These are phyloP conservation scores for Bradynema listronoti DNA, from an alignment of 1,140 invertebrate genomes.

Conservation along the genomic window DNA sequence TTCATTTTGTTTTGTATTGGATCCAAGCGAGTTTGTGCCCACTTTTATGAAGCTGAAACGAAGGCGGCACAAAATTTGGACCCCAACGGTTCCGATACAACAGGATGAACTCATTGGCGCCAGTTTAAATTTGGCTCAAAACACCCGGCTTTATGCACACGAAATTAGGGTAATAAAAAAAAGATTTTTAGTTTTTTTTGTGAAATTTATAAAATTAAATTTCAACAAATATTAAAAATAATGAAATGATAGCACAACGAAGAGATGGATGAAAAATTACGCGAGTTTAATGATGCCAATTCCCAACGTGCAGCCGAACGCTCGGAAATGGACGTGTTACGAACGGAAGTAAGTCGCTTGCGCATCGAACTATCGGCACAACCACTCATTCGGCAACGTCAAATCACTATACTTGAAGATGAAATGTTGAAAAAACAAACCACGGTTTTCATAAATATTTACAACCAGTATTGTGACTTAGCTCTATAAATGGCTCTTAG, in stretches of 20 bases:
- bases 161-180: not conserved
- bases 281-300: not conserved
- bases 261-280: not conserved
- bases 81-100: too few relatives aligned
- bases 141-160: not conserved
- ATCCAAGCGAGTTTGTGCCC: too few relatives aligned
- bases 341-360: not conserved
- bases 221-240: not conserved
- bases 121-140: not conserved
- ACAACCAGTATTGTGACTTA: not conserved
- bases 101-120: not conserved
- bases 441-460: constrained; percentile 1
- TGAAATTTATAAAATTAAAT: not conserved
- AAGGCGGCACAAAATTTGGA: too few relatives aligned
- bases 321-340: not conserved
- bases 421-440: not conserved
- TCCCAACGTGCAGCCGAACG: not conserved
- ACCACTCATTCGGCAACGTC: not conserved
- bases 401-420: not conserved
- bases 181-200: not conserved
- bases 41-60: too few relatives aligned
- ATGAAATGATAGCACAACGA: not conserved
- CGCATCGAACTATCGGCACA: not conserved
- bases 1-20: too few relatives aligned
- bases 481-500: too few relatives aligned